A percentile compares a stretch with the other conserved stretches of the same genome.
These are phyloP conservation scores for Notiomystis cincta DNA, from an alignment of 2,113 vertebrate species.

Conservation along the genomic window DNA sequence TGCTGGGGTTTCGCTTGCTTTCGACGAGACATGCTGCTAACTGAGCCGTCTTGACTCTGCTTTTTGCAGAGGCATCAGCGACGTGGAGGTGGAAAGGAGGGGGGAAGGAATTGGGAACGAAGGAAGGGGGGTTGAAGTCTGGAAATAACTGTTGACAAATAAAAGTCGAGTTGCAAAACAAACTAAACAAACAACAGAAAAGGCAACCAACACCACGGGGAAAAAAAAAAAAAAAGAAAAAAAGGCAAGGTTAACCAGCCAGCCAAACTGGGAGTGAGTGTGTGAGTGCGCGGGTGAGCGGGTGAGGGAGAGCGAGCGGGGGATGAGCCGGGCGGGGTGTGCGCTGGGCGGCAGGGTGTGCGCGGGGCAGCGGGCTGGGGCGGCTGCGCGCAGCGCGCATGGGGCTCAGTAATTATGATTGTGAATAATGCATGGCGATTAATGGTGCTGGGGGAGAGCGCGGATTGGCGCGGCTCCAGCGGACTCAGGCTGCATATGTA, in stretches of 20 bases:
- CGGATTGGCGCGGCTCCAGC: conserved; percentile 88
- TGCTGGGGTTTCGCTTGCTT: conserved; percentile 99
- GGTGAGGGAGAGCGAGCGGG: background rate
- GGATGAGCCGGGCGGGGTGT: conserved; percentile 34
- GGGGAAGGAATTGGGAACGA: background rate
- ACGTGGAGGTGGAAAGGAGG: conserved; percentile 62
- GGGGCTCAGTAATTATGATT: conserved; percentile 92
- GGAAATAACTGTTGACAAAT: conserved; percentile 36
- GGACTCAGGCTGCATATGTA: conserved; percentile 91
- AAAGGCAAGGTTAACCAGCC: conserved; percentile 19
- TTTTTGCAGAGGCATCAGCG: conserved; percentile 92
- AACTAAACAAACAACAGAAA: conserved; percentile 13
- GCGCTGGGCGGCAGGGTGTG: conserved; percentile 41
- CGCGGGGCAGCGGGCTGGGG: background rate
- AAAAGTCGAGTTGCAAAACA: conserved; percentile 51
- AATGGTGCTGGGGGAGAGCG: conserved; percentile 79
- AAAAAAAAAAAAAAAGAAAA: background rate
- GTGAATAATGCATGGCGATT: conserved; percentile 96
- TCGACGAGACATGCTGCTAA: conserved; percentile 95
- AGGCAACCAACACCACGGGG: background rate
- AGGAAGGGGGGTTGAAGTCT: background rate
- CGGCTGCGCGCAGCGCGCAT: conserved; percentile 84
- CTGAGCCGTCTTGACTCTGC: conserved; percentile 80
- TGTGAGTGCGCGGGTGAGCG: background rate
- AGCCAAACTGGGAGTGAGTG: background rate